Conservation (phyloP, 2,888 invertebrate species). For the Neoascia interrupta region DNA sequence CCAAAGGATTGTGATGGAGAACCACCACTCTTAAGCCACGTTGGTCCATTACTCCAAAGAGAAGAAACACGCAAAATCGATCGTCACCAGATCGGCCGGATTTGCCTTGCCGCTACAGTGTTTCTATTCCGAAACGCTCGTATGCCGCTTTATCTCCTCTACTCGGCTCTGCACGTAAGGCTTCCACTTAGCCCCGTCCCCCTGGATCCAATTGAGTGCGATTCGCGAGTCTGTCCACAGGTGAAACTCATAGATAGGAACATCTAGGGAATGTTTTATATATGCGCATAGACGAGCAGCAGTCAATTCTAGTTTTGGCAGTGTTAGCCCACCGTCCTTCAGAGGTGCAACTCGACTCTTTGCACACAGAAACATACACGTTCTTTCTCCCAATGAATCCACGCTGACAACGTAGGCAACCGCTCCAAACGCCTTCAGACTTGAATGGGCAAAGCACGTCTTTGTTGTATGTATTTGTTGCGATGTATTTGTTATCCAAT, state of each 20-base stretch:
- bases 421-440: no score
- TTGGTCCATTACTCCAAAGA: conserved; percentile 4
- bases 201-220: background rate
- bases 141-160: background rate
- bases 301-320: background rate
- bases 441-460: no score
- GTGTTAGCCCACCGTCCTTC: background rate
- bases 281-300: background rate
- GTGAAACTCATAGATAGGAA: background rate
- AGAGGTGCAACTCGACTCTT: conserved; percentile 1
- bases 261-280: background rate
- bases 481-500: no score
- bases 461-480: no score
- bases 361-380: no score
- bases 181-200: background rate
- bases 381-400: no score
- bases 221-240: background rate
- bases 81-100: no score
- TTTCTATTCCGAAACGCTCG: conserved; percentile 2
- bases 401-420: no score
- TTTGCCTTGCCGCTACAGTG: no score
- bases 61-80: conserved; percentile 1
- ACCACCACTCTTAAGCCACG: no score
- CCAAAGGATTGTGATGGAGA: background rate
- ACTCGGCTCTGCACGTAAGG: background rate